phyloP scores from a whole-genome alignment of 2,797 vertebrate genomes.

The Pseudochirops corinnae region DNA sequence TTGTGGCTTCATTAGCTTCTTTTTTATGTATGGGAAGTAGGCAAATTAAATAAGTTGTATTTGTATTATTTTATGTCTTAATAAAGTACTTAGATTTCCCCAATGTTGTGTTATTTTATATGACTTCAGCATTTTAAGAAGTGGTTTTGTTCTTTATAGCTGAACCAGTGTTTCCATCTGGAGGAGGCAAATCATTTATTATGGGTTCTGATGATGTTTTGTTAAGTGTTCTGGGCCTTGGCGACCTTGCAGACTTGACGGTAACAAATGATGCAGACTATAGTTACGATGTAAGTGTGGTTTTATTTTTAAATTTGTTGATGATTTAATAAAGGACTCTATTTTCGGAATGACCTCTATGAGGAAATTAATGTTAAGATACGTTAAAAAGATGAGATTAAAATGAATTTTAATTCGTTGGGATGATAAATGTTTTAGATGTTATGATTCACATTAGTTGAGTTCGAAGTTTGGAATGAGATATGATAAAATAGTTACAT shows the following conservation, averaged over 20 bases:
- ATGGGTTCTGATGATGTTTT: slow-evolving; percentile 96
- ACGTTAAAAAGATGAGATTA: slow-evolving; percentile 77
- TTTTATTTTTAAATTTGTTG: slow-evolving; percentile 86
- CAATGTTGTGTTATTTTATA: slow-evolving; percentile 80
- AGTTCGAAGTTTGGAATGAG: slow-evolving; percentile 54
- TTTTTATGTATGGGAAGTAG: slow-evolving; percentile 58
- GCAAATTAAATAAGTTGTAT: slow-evolving; percentile 67
- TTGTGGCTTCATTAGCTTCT: neutral
- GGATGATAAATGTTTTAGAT: slow-evolving; percentile 68
- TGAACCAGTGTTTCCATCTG: slow-evolving; percentile 95
- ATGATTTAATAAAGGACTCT: slow-evolving; percentile 78
- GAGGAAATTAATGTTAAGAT: slow-evolving; percentile 77
- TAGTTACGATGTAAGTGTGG: slow-evolving; percentile 96
- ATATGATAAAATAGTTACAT: slow-evolving; percentile 47
- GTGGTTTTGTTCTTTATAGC: slow-evolving; percentile 90
- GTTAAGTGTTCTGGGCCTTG: slow-evolving; percentile 97
- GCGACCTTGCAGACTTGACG: slow-evolving; percentile 98
- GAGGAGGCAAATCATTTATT: slow-evolving; percentile 97
- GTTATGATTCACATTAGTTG: slow-evolving; percentile 64
- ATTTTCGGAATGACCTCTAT: slow-evolving; percentile 71
- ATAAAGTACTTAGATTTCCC: slow-evolving; percentile 70
- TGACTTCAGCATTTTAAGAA: slow-evolving; percentile 86
- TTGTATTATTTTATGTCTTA: slow-evolving; percentile 76
- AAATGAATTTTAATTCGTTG: slow-evolving; percentile 63
- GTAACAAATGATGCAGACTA: slow-evolving; percentile 98